Evolutionary conservation across 2,113 vertebrate genomes (phyloP), one percentile per base, ranked within the genome.

Genomic region (Pheucticus melanocephalus): DNA sequence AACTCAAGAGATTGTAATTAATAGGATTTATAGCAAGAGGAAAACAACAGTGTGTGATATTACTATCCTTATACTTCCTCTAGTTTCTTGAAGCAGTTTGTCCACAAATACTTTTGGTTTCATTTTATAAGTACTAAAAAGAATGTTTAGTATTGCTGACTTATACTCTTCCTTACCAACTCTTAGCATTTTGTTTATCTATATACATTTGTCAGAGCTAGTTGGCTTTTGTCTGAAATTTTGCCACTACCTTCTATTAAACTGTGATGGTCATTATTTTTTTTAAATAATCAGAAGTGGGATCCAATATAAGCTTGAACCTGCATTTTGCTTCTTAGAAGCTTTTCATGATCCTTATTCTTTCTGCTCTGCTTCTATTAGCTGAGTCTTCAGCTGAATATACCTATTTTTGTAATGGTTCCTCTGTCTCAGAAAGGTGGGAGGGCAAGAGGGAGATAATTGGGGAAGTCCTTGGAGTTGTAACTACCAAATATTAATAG

Each of bases 371-470:
- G 39, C 39, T 25, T 68, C 9, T 68, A 5, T 59, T 72, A 70
- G 10, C n/a, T 44, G 56, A 69, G 28, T 54, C 57, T 79, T 77
- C 70, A 57, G 50, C 50, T 92, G 77, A 86, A 54, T 51, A 68
- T 14, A 59, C 2, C 20, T 56, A 1, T 37, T 59, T 83, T 92
- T 83, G 94, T 88, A 33, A 69, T 70, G 42, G 10, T 47, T 27
- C 44, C 51, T 73, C 69, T 60, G 50, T 86, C 70, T 95, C 76
- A 87, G 84, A 95, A 96, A 95, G 51, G 61, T 84, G 3, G 7
- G 95, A 50, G 8, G 78, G 81, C 78, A 94, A 96, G 86, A 84
- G n/a, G 76, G 31, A 82, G 45, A 28, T 92, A 57, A 92, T 68
- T 84, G 71, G 89, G 31, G 76, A 82, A 81, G 28, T 94, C 47